Evolutionary conservation across 1,140 invertebrate species (phyloP).

Genomic region (Cepaea nemoralis): DNA sequence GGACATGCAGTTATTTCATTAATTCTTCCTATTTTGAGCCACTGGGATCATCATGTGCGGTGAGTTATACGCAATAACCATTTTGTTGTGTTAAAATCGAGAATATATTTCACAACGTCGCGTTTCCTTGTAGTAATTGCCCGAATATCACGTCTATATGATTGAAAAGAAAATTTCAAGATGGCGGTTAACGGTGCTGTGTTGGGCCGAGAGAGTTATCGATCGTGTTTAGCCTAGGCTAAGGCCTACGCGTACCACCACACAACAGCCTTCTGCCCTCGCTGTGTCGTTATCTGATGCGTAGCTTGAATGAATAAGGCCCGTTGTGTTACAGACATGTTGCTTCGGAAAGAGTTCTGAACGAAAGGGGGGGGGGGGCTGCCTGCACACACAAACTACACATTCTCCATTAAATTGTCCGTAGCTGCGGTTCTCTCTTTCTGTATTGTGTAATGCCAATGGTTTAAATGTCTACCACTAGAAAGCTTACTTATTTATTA

Average conservation of each 20-base stretch:
- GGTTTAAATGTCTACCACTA: no score
- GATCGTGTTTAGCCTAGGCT: conserved; percentile 34
- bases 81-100: background rate
- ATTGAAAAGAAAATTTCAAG: conserved; percentile 25
- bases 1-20: conserved; percentile 36
- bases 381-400: no score
- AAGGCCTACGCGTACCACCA: conserved; percentile 29
- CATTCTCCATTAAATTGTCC: no score
- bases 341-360: background rate
- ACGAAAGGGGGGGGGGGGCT: no score
- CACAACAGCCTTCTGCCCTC: background rate
- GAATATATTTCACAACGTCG: background rate
- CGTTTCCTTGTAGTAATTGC: background rate
- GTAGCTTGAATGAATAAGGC: conserved; percentile 2
- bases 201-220: conserved; percentile 37
- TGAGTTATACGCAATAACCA: conserved; percentile 19
- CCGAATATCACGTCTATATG: background rate
- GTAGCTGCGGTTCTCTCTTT: no score
- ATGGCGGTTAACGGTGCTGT: conserved; percentile 42
- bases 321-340: conserved; percentile 1
- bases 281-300: conserved; percentile 16
- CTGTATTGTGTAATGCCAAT: no score
- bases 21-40: background rate
- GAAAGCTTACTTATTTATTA: no score
- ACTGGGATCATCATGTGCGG: conserved; percentile 33